These are phyloP conservation scores for Bombus confusus DNA, from an alignment of 1,140 invertebrate genomes.

Conservation along the genomic window DNA sequence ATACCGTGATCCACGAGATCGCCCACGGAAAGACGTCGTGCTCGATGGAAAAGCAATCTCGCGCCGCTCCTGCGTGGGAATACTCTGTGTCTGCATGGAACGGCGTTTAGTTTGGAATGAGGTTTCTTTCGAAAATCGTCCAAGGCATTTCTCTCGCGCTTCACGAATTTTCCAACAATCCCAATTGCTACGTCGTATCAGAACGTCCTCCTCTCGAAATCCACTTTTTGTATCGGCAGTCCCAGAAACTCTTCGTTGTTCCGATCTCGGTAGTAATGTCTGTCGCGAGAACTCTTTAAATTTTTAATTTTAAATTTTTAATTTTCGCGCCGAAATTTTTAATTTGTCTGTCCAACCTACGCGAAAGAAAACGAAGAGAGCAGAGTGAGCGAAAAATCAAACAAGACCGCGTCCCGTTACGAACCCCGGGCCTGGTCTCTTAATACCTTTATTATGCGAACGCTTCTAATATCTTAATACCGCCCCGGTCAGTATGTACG, in stretches of 20 bases:
- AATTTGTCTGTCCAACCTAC: neutral
- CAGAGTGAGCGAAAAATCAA: slow-evolving; percentile 1
- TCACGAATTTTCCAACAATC: too few relatives aligned
- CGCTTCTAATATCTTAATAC: slow-evolving; percentile 70
- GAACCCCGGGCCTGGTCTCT: slow-evolving; percentile 16
- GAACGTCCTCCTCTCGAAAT: too few relatives aligned
- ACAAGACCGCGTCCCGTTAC: slow-evolving; percentile 9
- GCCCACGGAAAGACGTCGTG: neutral
- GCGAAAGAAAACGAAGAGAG: neutral
- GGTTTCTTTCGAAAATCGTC: too few relatives aligned
- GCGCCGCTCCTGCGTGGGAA: neutral
- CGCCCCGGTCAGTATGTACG: slow-evolving; percentile 39
- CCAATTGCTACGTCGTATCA: too few relatives aligned
- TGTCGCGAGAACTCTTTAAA: neutral
- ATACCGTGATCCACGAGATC: neutral
- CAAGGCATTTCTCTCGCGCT: too few relatives aligned
- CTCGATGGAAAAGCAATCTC: neutral
- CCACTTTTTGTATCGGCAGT: too few relatives aligned
- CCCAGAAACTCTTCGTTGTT: too few relatives aligned
- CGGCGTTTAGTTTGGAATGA: too few relatives aligned
- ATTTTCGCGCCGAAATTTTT: neutral
- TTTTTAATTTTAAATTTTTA: too few relatives aligned
- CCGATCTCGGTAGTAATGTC: too few relatives aligned
- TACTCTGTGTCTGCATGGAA: neutral
- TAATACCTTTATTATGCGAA: slow-evolving; percentile 69